Conservation (phyloP, 1,140 invertebrate genomes). For the Idris sp. region DNA sequence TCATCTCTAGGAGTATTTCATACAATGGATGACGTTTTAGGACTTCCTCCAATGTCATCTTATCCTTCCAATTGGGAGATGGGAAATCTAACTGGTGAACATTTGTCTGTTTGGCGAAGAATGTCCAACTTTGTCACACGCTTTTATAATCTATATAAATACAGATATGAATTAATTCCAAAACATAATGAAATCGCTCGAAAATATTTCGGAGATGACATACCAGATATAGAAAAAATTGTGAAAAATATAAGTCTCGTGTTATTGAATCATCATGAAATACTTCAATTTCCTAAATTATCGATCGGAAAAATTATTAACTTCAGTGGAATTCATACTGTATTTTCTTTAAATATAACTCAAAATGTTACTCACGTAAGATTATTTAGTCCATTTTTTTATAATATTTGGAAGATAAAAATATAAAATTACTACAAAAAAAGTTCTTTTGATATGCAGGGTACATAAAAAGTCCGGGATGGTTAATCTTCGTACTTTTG, state of each 20-base stretch:
- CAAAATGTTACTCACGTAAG: slow-evolving; percentile 7
- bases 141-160: slow-evolving; percentile 12
- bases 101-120: slow-evolving; percentile 31
- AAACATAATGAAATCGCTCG: slow-evolving; percentile 23
- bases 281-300: slow-evolving; percentile 63
- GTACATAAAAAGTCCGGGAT: no score
- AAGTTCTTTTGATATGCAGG: no score
- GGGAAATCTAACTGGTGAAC: slow-evolving; percentile 37
- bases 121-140: slow-evolving; percentile 23
- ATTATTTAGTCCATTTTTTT: no score
- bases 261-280: slow-evolving; percentile 23
- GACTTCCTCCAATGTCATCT: slow-evolving; percentile 29
- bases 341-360: slow-evolving; percentile 55
- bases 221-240: slow-evolving; percentile 6
- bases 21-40: slow-evolving; percentile 24
- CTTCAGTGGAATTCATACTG: slow-evolving; percentile 70
- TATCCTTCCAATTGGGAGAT: slow-evolving; percentile 55
- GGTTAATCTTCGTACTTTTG: no score
- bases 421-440: no score
- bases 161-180: background rate
- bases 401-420: no score
- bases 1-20: slow-evolving; percentile 33
- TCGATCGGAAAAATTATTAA: slow-evolving; percentile 7
- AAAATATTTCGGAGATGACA: slow-evolving; percentile 34
- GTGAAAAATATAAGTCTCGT: slow-evolving; percentile 14